Percentiles rank a stretch among this genome's conserved stretches.
Evolutionary conservation across 2,113 vertebrate genomes (phyloP).

Genomic region (Clarias magur): DNA sequence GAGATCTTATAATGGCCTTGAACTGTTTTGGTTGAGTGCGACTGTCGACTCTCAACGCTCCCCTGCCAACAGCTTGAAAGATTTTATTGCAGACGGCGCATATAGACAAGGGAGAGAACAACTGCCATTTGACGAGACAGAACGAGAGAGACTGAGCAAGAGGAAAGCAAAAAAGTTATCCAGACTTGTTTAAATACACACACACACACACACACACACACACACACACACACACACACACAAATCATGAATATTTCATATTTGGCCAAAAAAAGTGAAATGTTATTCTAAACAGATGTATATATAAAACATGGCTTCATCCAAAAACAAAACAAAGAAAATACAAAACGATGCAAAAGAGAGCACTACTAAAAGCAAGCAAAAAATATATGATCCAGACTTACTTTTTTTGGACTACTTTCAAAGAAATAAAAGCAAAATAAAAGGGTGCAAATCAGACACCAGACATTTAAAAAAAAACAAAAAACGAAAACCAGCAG

Average conservation of each 20-base stretch:
- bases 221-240: not conserved
- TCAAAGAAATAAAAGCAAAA: too few species aligned
- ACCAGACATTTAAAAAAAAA: too few species aligned
- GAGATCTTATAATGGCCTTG: slow-evolving; percentile 49
- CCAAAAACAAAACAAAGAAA: not conserved
- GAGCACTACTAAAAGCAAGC: not conserved
- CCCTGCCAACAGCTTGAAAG: slow-evolving; percentile 41
- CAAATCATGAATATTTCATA: slow-evolving; percentile 22
- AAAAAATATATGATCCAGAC: not conserved
- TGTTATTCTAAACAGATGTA: not conserved
- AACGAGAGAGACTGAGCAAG: slow-evolving; percentile 5
- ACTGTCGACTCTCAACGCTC: slow-evolving; percentile 34
- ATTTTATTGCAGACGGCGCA: slow-evolving; percentile 20
- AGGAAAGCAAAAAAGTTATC: slow-evolving; percentile 1
- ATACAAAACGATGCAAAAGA: not conserved
- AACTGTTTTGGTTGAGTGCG: slow-evolving; percentile 43
- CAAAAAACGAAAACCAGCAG: too few species aligned
- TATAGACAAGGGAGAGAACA: slow-evolving; percentile 29
- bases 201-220: not conserved
- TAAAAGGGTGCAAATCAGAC: too few species aligned
- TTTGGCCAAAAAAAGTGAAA: not conserved
- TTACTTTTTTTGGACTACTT: too few species aligned
- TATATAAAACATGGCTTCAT: not conserved
- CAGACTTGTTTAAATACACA: slow-evolving; percentile 4
- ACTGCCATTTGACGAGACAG: slow-evolving; percentile 13